Base-by-base conservation (phyloP, 1,140 invertebrate genomes). In the Drosophila varians region DNA sequence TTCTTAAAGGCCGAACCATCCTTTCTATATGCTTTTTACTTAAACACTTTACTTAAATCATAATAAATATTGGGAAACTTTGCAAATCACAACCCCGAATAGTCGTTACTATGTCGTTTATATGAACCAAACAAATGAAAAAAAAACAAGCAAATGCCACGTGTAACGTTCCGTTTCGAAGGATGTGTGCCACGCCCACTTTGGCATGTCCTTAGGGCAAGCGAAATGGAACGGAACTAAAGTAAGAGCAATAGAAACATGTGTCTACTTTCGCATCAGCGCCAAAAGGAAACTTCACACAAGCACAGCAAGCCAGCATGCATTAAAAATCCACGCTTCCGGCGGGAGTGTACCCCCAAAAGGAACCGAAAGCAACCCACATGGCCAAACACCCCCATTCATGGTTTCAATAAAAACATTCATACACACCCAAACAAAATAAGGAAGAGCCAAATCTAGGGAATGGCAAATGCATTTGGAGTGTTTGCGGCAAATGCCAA, bases 281-380 rank as follows among this genome's bases (percentile, higher is more conserved):
- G 70, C 58, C 62, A 34, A 66, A 66, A 78, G 60, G 65, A 70
- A 71, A 58, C 65, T 70, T 48, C 46, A 43, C 56, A 54, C 58
- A 52, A 65, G 53, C 54, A 34, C 21, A 26, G 25, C 68, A 40
- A 73, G 52, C 31, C 55, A 38, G 77, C 70, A 77, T 83, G 76
- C 78, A 86, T 84, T 84, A 80, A 86, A 84, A 86, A 80, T 86
- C 80, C 68, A 79, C 75, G 79, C 79, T 86, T 86, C 80, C 82
- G 78, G 74, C 79, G 55, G 54, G 58, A 57, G 40, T 61, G 42
- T 40, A 46, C 23, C 18, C 18, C 49, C 31, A 42, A 42, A 31
- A 28, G 53, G 55, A 55, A 47, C n/a, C 26, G 8, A 1, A 40
- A 23, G 18, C 38, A 19, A 23, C 36, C 52, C 34, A 23, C 16